These are phyloP conservation scores for Apodemus sylvaticus DNA, from an alignment of 2,113 vertebrate genomes.

Conservation along the genomic window DNA sequence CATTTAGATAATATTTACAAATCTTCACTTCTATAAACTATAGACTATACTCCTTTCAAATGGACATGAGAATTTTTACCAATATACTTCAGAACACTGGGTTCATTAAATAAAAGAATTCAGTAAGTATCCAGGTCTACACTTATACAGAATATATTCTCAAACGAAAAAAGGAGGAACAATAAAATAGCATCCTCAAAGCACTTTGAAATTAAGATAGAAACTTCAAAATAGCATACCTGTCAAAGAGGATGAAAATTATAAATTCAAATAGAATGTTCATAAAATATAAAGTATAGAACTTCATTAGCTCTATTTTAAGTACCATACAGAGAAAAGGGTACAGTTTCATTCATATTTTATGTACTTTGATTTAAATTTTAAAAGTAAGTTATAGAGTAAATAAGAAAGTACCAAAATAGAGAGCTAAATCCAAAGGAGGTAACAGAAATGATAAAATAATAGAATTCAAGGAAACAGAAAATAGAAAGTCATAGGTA, in stretches of 20 bases:
- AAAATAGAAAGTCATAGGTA: constrained; percentile 34
- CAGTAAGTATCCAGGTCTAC: constrained; percentile 2
- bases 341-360: constrained; percentile 11
- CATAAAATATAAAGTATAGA: not conserved
- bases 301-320: constrained; percentile 1
- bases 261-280: not conserved
- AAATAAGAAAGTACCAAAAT: constrained; percentile 1
- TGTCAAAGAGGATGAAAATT: constrained; percentile 27
- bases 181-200: not conserved
- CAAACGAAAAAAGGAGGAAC: constrained; percentile 28
- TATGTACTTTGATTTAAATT: constrained; percentile 13
- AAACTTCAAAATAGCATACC: not conserved
- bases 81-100: not conserved
- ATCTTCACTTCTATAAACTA: not conserved
- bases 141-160: not conserved
- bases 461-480: not conserved
- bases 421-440: not conserved
- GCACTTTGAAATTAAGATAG: constrained; percentile 26
- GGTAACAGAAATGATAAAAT: not conserved
- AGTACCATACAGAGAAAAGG: not conserved
- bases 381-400: not conserved
- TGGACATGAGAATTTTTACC: not conserved
- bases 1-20: constrained; percentile 45
- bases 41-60: not conserved
- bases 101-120: not conserved